These are phyloP conservation scores for Erythrocebus patas DNA, from an alignment of 2,113 vertebrate species.

Conservation along the genomic window DNA sequence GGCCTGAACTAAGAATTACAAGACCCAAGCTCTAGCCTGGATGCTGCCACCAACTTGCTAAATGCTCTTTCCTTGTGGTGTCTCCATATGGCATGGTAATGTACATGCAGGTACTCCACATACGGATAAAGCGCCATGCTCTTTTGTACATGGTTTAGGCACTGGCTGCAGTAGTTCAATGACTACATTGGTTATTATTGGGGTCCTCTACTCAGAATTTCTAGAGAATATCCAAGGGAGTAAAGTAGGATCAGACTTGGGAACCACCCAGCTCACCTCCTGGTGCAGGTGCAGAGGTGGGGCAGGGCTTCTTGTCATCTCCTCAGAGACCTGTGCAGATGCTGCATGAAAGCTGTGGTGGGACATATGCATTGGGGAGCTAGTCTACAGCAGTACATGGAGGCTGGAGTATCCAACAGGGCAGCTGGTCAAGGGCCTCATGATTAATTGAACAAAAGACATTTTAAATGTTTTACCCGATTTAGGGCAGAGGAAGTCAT, in stretches of 20 bases:
- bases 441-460: background rate
- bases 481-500: background rate
- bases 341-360: background rate
- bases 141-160: background rate
- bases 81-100: background rate
- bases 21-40: background rate
- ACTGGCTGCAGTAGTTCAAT: background rate
- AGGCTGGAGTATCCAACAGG: background rate
- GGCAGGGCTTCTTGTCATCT: background rate
- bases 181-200: background rate
- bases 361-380: background rate
- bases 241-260: background rate
- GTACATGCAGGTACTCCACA: background rate
- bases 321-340: background rate
- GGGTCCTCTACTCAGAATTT: background rate
- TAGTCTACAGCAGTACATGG: background rate
- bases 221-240: accelerated
- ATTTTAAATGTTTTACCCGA: background rate
- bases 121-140: background rate
- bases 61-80: background rate
- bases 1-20: background rate
- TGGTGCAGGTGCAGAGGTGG: background rate
- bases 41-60: background rate
- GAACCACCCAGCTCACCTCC: background rate
- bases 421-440: background rate